Evolutionary conservation across 2,113 vertebrate genomes (phyloP).

Genomic region (Mastomys natalensis): DNA sequence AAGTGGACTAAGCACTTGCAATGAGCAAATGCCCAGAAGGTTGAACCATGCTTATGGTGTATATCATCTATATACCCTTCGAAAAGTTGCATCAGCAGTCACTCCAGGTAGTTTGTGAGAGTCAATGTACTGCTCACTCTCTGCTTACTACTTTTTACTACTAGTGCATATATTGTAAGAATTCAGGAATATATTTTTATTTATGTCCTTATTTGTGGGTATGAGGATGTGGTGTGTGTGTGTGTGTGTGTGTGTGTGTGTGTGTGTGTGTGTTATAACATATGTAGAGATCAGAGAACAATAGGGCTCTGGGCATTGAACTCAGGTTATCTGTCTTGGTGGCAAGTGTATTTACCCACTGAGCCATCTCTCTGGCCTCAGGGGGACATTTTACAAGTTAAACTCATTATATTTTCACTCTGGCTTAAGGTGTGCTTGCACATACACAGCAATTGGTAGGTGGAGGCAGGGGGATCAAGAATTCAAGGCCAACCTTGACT

Average conservation of each 20-base stretch:
- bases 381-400: constrained; percentile 7
- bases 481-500: not conserved
- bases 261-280: not conserved
- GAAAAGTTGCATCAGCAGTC: constrained; percentile 4
- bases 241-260: no score
- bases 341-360: not conserved
- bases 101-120: not conserved
- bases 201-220: not conserved
- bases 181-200: not conserved
- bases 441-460: not conserved
- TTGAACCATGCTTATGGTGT: not conserved
- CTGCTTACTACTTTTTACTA: not conserved
- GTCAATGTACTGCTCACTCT: not conserved
- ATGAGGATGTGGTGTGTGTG: not conserved
- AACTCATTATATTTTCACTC: not conserved
- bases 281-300: not conserved
- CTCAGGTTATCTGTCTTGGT: not conserved
- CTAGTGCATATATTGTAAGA: not conserved
- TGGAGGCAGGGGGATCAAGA: not conserved
- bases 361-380: not conserved
- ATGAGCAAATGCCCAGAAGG: not conserved
- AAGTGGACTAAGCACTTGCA: not conserved
- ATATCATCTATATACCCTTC: not conserved
- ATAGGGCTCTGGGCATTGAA: not conserved
- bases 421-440: not conserved